A percentile compares a stretch with the other conserved stretches of the same genome.
Evolutionary conservation across 2,797 vertebrate species (phyloP).

Genomic region (Dicrostonyx torquatus): DNA sequence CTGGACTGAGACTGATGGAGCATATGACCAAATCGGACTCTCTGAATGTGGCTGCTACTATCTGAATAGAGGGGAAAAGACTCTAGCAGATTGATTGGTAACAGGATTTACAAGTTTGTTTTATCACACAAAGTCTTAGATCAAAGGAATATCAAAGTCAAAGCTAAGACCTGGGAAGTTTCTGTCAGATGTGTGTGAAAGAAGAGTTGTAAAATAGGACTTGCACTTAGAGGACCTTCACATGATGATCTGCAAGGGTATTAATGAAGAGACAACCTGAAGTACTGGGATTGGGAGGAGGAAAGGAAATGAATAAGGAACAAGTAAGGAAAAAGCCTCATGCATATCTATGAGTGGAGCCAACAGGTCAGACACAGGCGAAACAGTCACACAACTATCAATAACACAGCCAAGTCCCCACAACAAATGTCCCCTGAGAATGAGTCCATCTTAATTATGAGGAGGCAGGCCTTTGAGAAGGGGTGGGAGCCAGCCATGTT

Average conservation of each 20-base stretch:
- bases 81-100: neutral
- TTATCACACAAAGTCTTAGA: neutral
- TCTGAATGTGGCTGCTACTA: no score
- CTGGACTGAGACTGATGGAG: no score
- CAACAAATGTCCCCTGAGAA: neutral
- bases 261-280: neutral
- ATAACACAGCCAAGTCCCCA: neutral
- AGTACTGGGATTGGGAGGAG: no score
- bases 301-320: neutral
- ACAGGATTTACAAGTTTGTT: neutral
- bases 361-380: neutral
- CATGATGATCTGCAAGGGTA: neutral
- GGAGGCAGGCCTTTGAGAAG: neutral
- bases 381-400: neutral
- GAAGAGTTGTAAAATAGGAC: neutral
- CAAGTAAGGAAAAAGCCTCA: neutral
- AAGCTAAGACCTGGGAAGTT: neutral
- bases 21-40: no score
- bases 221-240: neutral
- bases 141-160: neutral
- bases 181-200: neutral
- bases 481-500: neutral
- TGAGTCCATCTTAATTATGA: neutral
- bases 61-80: neutral
- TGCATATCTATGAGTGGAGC: neutral